Evolutionary conservation across 2,888 invertebrate genomes (phyloP).

Genomic region (Pardosa pseudoannulata): DNA sequence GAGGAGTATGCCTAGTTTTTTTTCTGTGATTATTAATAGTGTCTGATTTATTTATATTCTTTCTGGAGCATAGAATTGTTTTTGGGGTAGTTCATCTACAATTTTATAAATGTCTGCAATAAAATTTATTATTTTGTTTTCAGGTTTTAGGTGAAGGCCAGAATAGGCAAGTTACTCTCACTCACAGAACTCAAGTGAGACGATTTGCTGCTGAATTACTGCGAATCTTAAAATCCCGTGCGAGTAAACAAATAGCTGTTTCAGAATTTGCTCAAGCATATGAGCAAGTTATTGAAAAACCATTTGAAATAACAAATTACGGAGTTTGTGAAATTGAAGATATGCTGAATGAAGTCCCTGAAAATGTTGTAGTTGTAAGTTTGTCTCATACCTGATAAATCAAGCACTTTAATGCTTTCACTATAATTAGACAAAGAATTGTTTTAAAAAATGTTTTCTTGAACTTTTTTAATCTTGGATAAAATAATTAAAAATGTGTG

Average conservation of each 20-base stretch:
- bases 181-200: slow-evolving; percentile 90
- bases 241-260: slow-evolving; percentile 84
- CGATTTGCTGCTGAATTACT: slow-evolving; percentile 94
- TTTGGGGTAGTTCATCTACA: too few species aligned
- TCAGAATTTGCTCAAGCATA: slow-evolving; percentile 86
- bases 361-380: slow-evolving; percentile 77
- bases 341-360: slow-evolving; percentile 80
- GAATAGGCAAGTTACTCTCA: slow-evolving; percentile 89
- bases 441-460: too few species aligned
- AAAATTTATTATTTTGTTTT: too few species aligned
- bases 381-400: slow-evolving; percentile 5
- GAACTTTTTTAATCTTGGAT: too few species aligned
- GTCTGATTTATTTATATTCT: too few species aligned
- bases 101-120: too few species aligned
- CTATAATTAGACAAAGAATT: too few species aligned
- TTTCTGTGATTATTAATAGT: too few species aligned
- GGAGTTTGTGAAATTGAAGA: slow-evolving; percentile 84
- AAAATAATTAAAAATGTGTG: too few species aligned
- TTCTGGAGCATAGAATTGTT: too few species aligned
- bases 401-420: too few species aligned
- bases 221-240: slow-evolving; percentile 88
- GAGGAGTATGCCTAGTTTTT: too few species aligned
- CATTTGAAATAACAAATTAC: slow-evolving; percentile 88
- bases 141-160: slow-evolving; percentile 94
- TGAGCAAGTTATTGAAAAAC: slow-evolving; percentile 80